phyloP scores from a whole-genome alignment of 1,140 invertebrate species.

The Temnothorax nylanderi region DNA sequence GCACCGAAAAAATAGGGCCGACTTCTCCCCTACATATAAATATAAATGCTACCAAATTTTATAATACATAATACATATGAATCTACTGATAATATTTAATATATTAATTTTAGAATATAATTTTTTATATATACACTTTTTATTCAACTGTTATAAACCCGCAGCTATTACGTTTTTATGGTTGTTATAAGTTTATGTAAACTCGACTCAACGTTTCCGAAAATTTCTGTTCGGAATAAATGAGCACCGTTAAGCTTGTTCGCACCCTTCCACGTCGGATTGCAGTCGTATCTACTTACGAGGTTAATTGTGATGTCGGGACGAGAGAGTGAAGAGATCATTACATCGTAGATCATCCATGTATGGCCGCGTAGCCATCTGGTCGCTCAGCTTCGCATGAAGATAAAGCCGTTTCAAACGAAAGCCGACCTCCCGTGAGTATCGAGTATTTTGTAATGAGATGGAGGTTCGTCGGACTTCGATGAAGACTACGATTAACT shows the following conservation, averaged over 20 bases:
- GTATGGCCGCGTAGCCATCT: conserved; percentile 76
- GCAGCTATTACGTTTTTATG: background rate
- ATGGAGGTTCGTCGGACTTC: background rate
- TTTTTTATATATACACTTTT: background rate
- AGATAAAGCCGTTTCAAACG: conserved; percentile 81
- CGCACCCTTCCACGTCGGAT: conserved; percentile 20
- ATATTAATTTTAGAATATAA: background rate
- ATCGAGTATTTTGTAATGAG: conserved; percentile 78
- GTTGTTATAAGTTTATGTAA: background rate
- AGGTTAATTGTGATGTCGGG: conserved; percentile 74
- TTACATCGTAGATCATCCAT: conserved; percentile 77
- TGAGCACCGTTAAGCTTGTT: conserved; percentile 6
- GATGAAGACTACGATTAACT: conserved; percentile 59
- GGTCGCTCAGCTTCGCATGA: conserved; percentile 74
- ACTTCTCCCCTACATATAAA: no score
- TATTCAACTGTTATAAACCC: background rate
- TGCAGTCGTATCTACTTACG: conserved; percentile 52
- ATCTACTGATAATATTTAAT: background rate
- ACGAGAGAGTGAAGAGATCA: conserved; percentile 77
- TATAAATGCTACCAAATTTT: background rate
- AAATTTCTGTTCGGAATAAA: conserved; percentile 30
- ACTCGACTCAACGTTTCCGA: background rate
- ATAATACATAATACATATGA: background rate
- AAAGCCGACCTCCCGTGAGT: conserved; percentile 81
- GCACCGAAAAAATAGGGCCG: no score